Conservation (phyloP, 2,113 vertebrate genomes). For the Procavia capensis region DNA sequence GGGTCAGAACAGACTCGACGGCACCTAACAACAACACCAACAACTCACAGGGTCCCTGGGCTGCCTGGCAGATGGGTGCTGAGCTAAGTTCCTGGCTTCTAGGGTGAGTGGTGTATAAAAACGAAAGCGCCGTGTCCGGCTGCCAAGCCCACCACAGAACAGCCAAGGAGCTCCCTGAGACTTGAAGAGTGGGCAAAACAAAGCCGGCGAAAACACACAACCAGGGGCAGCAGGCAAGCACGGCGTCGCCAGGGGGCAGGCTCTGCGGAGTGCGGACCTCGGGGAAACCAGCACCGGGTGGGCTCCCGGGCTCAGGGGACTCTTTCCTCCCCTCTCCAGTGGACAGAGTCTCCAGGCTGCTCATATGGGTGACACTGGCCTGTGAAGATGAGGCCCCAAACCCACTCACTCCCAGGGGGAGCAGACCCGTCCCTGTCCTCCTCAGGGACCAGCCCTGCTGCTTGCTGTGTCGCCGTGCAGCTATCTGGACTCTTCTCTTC, state of each 20-base stretch:
- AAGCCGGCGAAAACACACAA: neutral
- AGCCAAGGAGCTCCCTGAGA: neutral
- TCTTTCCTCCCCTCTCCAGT: neutral
- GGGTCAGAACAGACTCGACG: too few species aligned
- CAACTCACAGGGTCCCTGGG: neutral
- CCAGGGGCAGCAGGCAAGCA: accelerated
- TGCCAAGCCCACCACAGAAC: neutral
- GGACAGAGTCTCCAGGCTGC: too few species aligned
- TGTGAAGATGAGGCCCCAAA: accelerated
- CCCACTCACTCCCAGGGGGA: neutral
- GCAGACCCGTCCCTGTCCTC: neutral
- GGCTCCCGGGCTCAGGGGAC: neutral
- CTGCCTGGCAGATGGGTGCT: accelerated
- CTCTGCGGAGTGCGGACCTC: neutral
- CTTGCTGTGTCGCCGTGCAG: too few species aligned
- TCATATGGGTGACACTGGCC: accelerated
- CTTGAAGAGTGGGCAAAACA: neutral
- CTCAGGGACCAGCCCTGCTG: too few species aligned
- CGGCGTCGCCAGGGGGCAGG: accelerated
- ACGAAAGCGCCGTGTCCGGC: neutral
- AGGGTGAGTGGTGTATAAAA: neutral
- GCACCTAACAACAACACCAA: too few species aligned
- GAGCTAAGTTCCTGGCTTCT: neutral
- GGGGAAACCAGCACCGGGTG: neutral
- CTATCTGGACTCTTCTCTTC: too few species aligned